phyloP scores from a whole-genome alignment of 2,888 invertebrate genomes.

The Ferrisia virgata region DNA sequence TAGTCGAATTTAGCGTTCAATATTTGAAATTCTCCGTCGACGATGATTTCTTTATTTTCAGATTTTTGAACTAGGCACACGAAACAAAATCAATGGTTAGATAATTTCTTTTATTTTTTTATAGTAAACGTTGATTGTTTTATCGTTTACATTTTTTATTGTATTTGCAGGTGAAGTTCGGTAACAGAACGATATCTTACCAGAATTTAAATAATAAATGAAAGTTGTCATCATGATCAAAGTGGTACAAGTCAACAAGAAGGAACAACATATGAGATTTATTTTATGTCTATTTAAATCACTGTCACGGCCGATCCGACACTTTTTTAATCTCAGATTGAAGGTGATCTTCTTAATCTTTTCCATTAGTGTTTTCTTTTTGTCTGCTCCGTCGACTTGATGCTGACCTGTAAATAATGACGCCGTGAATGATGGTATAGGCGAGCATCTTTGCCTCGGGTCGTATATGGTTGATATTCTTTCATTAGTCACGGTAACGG shows the following conservation, averaged over 20 bases:
- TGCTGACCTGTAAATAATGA: not conserved
- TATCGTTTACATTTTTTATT: no score
- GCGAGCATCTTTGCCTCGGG: conserved; percentile 45
- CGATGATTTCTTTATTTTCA: conserved; percentile 35
- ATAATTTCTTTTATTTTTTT: no score
- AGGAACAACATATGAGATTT: not conserved
- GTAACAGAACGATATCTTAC: not conserved
- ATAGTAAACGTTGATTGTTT: no score
- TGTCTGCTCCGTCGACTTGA: not conserved
- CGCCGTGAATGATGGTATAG: not conserved
- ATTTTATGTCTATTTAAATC: conserved; percentile 3
- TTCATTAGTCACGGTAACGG: not conserved
- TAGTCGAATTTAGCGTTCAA: conserved; percentile 37
- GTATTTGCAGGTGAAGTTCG: not conserved
- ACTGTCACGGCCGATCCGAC: not conserved
- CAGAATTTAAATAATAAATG: not conserved
- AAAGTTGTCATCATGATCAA: not conserved
- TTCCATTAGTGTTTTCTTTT: conserved; percentile 35
- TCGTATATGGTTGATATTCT: conserved; percentile 48
- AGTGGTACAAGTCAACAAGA: not conserved
- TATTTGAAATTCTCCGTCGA: conserved; percentile 45
- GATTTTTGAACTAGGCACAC: conserved; percentile 16
- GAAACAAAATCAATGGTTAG: not conserved
- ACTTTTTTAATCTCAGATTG: conserved; percentile 27
- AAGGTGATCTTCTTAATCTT: conserved; percentile 37